These are phyloP conservation scores for Bradypodion pumilum DNA, from an alignment of 2,797 vertebrate genomes.

Conservation along the genomic window DNA sequence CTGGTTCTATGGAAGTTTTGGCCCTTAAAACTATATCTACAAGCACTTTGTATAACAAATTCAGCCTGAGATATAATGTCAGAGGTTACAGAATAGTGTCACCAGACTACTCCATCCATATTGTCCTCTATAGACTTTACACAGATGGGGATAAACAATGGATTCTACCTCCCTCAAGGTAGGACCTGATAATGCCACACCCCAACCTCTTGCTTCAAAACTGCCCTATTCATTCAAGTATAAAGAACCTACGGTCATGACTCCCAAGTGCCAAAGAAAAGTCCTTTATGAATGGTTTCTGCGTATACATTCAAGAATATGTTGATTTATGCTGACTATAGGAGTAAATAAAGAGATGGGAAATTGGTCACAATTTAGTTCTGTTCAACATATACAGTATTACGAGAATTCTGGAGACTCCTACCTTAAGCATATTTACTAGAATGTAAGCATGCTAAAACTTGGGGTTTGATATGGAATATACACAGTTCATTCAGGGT, in stretches of 20 bases:
- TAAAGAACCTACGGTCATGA: not conserved
- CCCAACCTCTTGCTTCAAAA: no score
- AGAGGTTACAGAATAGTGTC: no score
- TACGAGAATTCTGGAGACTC: not conserved
- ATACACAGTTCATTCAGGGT: not conserved
- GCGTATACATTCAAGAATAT: not conserved
- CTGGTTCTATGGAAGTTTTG: no score
- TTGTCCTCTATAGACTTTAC: no score
- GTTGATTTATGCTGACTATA: not conserved
- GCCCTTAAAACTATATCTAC: no score
- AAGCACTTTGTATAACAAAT: no score
- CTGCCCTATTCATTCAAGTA: no score
- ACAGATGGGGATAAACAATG: no score
- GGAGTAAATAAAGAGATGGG: not conserved
- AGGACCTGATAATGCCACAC: no score
- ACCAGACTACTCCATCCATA: no score
- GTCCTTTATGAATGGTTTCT: not conserved
- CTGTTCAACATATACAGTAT: not conserved
- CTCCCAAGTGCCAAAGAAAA: not conserved
- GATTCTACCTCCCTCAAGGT: no score
- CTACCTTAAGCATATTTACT: not conserved
- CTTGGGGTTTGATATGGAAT: not conserved
- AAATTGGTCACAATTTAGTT: not conserved
- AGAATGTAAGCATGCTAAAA: not conserved
- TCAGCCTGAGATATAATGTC: no score